Conservation (phyloP, 2,797 vertebrate species). For the Geotrypetes seraphini region DNA sequence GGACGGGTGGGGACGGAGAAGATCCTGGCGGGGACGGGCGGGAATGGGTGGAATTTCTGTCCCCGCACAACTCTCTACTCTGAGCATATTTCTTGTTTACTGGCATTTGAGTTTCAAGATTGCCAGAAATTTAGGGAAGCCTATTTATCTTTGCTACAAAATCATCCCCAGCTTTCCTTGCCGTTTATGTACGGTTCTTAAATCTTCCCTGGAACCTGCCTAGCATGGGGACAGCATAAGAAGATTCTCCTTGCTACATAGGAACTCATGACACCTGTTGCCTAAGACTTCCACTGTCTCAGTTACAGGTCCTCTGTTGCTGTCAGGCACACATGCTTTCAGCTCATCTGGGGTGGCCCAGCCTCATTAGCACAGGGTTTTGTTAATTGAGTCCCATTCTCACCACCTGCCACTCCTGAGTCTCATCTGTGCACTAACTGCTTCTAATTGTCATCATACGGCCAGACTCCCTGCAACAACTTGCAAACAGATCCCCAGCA, state of each 20-base stretch:
- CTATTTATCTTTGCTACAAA: too few relatives aligned
- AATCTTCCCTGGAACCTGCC: background rate
- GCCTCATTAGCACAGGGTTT: constrained; percentile 86
- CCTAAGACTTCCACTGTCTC: constrained; percentile 6
- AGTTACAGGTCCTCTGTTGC: constrained; percentile 28
- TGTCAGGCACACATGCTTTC: constrained; percentile 36
- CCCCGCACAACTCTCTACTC: too few relatives aligned
- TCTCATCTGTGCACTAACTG: constrained; percentile 81
- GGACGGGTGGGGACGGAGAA: too few relatives aligned
- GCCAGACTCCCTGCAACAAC: constrained; percentile 70
- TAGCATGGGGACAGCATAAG: rapidly evolving
- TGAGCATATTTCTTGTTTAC: too few relatives aligned
- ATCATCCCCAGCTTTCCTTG: background rate
- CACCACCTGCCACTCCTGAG: constrained; percentile 67
- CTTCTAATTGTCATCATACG: constrained; percentile 90
- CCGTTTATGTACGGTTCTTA: rapidly evolving
- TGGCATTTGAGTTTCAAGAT: too few relatives aligned
- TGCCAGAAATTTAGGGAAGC: too few relatives aligned
- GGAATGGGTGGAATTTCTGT: too few relatives aligned
- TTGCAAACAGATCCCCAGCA: constrained; percentile 82
- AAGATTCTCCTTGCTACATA: background rate
- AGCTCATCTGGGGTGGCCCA: constrained; percentile 48
- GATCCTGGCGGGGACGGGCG: too few relatives aligned
- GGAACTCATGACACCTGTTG: constrained; percentile 45
- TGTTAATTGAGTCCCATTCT: constrained; percentile 79